A percentile compares a stretch with the other conserved stretches of the same genome.
These are phyloP conservation scores for Squalus acanthias DNA, from an alignment of 2,797 vertebrate genomes.

Conservation along the genomic window DNA sequence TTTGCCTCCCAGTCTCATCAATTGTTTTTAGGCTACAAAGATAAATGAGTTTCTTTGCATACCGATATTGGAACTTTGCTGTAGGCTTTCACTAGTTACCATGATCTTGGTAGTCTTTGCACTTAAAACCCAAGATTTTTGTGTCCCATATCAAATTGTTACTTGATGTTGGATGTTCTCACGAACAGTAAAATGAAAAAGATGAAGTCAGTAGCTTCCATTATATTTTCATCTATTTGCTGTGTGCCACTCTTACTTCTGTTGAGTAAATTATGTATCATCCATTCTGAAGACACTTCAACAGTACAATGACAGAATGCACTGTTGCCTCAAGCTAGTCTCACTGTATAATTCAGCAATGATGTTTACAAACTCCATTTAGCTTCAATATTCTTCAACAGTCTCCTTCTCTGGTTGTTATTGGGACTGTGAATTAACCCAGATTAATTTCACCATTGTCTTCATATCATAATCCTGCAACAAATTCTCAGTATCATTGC, in stretches of 20 bases:
- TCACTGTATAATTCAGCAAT: background rate
- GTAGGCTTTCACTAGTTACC: background rate
- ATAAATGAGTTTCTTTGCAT: background rate
- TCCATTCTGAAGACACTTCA: background rate
- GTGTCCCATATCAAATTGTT: background rate
- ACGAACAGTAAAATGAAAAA: background rate
- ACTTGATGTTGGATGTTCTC: background rate
- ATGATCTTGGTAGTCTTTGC: background rate
- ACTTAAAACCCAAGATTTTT: background rate
- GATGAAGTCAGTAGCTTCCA: background rate
- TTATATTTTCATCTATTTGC: background rate
- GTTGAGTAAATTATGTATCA: background rate
- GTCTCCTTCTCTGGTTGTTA: background rate
- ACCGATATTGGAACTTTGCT: background rate
- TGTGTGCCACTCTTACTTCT: background rate
- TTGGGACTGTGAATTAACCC: no score
- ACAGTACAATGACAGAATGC: background rate
- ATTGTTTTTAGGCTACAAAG: background rate
- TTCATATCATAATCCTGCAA: background rate
- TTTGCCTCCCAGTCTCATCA: background rate
- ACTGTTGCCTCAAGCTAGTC: background rate
- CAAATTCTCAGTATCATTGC: background rate
- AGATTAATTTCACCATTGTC: background rate
- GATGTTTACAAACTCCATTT: background rate
- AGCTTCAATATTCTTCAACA: background rate